Percentiles rank a stretch among this genome's conserved stretches.
Conservation (phyloP, 2,113 vertebrate genomes). For the Seriola dumerili region DNA sequence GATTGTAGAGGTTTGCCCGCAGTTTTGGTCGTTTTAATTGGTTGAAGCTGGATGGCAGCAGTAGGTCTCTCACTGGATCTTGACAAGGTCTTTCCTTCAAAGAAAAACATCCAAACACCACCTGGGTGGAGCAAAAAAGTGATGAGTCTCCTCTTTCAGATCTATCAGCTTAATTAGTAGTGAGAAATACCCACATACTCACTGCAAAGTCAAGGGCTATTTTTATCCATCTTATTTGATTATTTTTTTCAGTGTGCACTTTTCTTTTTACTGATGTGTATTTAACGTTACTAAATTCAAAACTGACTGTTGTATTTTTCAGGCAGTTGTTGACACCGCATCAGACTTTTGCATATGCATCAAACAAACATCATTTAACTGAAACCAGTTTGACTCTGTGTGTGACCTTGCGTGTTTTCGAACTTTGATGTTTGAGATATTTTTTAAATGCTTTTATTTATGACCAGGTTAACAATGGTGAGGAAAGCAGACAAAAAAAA, state of each 20-base stretch:
- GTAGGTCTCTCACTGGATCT: background rate
- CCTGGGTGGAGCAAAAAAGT: conserved; percentile 29
- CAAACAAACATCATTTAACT: background rate
- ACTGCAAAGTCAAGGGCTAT: background rate
- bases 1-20: conserved; percentile 40
- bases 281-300: background rate
- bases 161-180: conserved; percentile 36
- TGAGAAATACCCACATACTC: conserved; percentile 11
- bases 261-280: too few species aligned
- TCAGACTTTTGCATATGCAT: background rate
- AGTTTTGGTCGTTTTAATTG: conserved; percentile 47
- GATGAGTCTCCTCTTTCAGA: conserved; percentile 17
- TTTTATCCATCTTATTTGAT: background rate
- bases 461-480: too few species aligned
- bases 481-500: too few species aligned
- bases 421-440: too few species aligned
- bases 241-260: background rate
- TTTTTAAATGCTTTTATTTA: too few species aligned
- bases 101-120: conserved; percentile 26
- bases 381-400: too few species aligned
- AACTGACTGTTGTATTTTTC: background rate
- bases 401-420: too few species aligned
- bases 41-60: conserved; percentile 28
- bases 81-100: conserved; percentile 26
- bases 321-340: background rate